phyloP scores from a whole-genome alignment of 1,140 invertebrate genomes.

The Bombus fervidus region DNA sequence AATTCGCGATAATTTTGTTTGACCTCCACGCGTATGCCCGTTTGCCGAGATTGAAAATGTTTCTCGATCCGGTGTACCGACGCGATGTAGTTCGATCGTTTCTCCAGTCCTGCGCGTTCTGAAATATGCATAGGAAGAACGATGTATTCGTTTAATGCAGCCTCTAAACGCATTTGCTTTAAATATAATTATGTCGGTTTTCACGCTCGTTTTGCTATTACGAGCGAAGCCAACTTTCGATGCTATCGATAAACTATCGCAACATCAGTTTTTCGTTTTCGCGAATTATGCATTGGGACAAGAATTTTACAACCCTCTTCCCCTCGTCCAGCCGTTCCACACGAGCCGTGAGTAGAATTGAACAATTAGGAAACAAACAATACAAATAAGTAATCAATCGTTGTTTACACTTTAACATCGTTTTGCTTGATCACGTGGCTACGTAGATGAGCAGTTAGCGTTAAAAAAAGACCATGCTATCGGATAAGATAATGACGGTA shows the following conservation, averaged over 20 bases:
- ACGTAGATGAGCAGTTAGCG: no score
- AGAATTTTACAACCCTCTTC: no score
- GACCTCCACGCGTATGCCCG: constrained; percentile 36
- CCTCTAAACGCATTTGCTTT: neutral
- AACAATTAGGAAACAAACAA: no score
- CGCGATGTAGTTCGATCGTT: neutral
- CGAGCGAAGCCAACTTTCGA: neutral
- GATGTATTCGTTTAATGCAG: neutral
- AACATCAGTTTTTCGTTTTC: neutral
- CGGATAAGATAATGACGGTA: no score
- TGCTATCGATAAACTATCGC: neutral
- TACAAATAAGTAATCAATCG: no score
- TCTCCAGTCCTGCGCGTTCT: neutral
- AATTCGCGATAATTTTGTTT: constrained; percentile 70
- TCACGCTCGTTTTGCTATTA: neutral
- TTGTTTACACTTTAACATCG: no score
- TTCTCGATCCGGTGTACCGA: constrained; percentile 2
- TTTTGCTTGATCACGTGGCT: no score
- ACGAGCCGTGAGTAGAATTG: no score
- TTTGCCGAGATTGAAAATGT: constrained; percentile 42
- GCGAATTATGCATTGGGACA: neutral
- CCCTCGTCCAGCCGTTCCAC: no score
- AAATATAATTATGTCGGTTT: neutral
- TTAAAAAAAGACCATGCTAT: no score
- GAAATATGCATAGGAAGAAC: neutral